Conservation (phyloP, 2,888 invertebrate genomes). For the Eulithis prunata region DNA sequence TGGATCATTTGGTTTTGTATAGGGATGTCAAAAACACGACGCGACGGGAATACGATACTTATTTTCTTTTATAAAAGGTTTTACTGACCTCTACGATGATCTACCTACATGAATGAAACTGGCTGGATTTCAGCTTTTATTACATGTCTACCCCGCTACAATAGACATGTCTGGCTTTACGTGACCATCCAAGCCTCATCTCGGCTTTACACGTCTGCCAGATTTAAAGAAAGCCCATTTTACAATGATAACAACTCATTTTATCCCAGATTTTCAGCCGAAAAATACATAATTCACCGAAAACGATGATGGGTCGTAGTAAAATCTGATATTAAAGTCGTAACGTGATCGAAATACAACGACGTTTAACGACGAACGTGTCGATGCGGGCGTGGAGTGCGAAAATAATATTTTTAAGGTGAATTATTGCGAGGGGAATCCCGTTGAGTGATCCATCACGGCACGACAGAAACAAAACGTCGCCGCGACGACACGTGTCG, state of each 20-base stretch:
- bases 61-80: constrained; percentile 7
- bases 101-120: constrained; percentile 3
- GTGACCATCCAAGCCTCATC: constrained; percentile 24
- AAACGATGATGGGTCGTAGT: constrained; percentile 20
- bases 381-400: constrained; percentile 31
- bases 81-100: constrained; percentile 2
- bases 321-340: constrained; percentile 35
- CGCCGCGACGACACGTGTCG: constrained; percentile 59
- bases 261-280: constrained; percentile 21
- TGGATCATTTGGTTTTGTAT: neutral
- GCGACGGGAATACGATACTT: neutral
- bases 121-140: constrained; percentile 13
- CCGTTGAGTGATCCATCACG: constrained; percentile 56
- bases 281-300: constrained; percentile 22
- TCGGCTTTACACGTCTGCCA: constrained; percentile 25
- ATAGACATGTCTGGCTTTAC: constrained; percentile 26
- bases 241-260: constrained; percentile 20
- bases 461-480: constrained; percentile 59
- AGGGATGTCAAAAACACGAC: neutral
- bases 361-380: constrained; percentile 35
- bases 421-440: constrained; percentile 45
- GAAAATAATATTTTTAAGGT: constrained; percentile 35
- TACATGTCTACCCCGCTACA: constrained; percentile 24
- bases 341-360: constrained; percentile 39
- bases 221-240: constrained; percentile 26